phyloP scores from a whole-genome alignment of 2,113 vertebrate species.

The Eubucco bourcierii region DNA sequence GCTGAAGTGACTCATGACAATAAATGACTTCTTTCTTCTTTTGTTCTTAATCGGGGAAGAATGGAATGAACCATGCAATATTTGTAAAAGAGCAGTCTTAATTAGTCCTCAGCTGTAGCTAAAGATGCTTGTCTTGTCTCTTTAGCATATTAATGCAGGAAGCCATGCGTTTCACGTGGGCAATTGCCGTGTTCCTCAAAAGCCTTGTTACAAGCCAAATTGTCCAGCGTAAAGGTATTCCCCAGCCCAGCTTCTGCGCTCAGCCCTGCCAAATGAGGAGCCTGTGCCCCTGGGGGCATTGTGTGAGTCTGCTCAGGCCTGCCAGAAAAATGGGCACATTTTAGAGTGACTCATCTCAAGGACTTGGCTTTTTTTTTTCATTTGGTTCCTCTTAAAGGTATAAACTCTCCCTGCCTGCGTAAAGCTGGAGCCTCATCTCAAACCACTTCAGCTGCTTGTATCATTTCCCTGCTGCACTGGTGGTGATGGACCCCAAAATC shows the following conservation, averaged over 20 bases:
- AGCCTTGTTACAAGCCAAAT: conserved; percentile 58
- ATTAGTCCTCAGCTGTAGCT: conserved; percentile 75
- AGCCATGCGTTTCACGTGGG: conserved; percentile 68
- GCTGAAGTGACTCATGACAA: conserved; percentile 79
- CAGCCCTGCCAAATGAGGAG: conserved; percentile 57
- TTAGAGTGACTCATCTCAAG: background rate
- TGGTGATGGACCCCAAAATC: background rate
- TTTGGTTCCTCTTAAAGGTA: conserved; percentile 8
- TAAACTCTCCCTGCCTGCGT: background rate
- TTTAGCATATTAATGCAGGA: conserved; percentile 73
- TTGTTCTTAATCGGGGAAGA: conserved; percentile 79
- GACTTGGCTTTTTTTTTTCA: background rate
- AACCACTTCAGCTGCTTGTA: background rate
- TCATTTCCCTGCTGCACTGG: background rate
- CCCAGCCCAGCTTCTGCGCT: background rate
- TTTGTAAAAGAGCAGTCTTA: conserved; percentile 75
- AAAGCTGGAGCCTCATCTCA: background rate
- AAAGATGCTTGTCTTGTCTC: conserved; percentile 74
- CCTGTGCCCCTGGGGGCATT: conserved; percentile 28
- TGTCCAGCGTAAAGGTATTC: conserved; percentile 63
- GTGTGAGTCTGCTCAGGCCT: conserved; percentile 49
- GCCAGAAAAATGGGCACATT: background rate
- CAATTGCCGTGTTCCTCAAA: conserved; percentile 70
- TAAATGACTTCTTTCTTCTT: conserved; percentile 77
- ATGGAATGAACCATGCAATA: conserved; percentile 72